A percentile compares a stretch with the other conserved stretches of the same genome.
Conservation (phyloP, 2,888 invertebrate genomes). For the Homarus gammarus region DNA sequence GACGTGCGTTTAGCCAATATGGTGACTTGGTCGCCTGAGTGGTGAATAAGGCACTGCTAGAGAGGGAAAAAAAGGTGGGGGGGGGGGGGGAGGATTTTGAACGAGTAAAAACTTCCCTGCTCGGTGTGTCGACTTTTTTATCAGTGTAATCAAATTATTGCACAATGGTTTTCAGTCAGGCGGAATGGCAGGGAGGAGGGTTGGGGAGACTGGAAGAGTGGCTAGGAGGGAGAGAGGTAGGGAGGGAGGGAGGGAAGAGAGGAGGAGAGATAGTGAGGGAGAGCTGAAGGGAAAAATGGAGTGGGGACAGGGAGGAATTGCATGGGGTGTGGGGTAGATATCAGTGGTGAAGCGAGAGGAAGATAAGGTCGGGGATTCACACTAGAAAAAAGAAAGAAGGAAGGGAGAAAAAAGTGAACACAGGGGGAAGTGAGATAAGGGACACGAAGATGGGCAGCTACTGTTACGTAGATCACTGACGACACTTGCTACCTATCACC, state of each 20-base stretch:
- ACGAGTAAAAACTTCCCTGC: slow-evolving; percentile 7
- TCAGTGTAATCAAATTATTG: slow-evolving; percentile 36
- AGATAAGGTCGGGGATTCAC: background rate
- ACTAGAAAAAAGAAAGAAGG: background rate
- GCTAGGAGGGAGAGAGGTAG: background rate
- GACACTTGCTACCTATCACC: no score
- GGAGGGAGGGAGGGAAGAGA: slow-evolving; percentile 8
- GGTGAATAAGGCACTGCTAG: slow-evolving; percentile 14
- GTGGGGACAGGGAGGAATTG: background rate
- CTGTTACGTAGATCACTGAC: no score
- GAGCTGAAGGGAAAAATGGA: background rate
- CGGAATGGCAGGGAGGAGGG: slow-evolving; percentile 38
- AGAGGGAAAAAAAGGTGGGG: background rate
- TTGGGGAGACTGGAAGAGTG: background rate
- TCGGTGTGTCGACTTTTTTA: slow-evolving; percentile 36
- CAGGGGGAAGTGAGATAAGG: background rate
- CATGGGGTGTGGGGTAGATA: background rate
- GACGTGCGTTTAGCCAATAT: slow-evolving; percentile 35
- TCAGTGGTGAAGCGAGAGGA: background rate
- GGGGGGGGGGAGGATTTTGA: slow-evolving; percentile 14
- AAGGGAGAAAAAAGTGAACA: background rate
- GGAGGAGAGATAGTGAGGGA: slow-evolving; percentile 20
- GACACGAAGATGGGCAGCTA: no score
- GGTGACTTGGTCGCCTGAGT: slow-evolving; percentile 1
- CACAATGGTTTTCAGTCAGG: slow-evolving; percentile 43